Evolutionary conservation across 2,113 vertebrate species (phyloP).

Genomic region (Hemichromis elongatus): DNA sequence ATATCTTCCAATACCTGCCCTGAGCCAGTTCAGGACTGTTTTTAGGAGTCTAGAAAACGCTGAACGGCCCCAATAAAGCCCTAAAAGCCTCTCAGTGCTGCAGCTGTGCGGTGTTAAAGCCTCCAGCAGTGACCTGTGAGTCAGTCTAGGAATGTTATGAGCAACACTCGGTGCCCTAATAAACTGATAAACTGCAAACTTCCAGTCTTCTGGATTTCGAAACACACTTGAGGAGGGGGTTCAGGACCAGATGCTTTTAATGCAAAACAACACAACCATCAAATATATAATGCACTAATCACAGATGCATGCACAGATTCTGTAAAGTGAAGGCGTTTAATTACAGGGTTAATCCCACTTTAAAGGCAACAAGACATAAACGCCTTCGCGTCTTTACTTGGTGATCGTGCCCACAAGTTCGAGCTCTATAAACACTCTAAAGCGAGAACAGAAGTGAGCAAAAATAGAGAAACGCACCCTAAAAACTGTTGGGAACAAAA

Average conservation of each 20-base stretch:
- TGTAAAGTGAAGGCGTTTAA: neutral
- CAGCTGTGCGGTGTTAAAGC: neutral
- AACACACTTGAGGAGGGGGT: neutral
- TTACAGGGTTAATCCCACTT: neutral
- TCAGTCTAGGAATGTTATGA: neutral
- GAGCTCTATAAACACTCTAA: neutral
- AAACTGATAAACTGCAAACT: neutral
- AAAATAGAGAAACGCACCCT: slow-evolving; percentile 1
- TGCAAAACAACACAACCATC: neutral
- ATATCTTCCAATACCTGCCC: neutral
- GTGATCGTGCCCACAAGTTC: neutral
- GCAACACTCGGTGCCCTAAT: neutral
- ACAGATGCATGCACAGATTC: neutral
- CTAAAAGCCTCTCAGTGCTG: neutral
- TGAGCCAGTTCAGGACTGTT: neutral
- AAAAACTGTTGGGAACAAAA: slow-evolving; percentile 13
- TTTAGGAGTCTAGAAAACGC: neutral
- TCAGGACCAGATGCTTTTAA: neutral
- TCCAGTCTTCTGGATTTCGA: neutral
- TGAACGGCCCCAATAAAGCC: neutral
- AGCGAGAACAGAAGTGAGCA: neutral
- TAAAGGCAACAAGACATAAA: neutral
- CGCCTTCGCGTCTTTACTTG: neutral
- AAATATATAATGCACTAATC: neutral
- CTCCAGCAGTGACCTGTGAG: neutral